Evolutionary conservation across 2,888 invertebrate genomes (phyloP), one percentile per base, ranked within the genome.

Genomic region (Hipparchia semele): DNA sequence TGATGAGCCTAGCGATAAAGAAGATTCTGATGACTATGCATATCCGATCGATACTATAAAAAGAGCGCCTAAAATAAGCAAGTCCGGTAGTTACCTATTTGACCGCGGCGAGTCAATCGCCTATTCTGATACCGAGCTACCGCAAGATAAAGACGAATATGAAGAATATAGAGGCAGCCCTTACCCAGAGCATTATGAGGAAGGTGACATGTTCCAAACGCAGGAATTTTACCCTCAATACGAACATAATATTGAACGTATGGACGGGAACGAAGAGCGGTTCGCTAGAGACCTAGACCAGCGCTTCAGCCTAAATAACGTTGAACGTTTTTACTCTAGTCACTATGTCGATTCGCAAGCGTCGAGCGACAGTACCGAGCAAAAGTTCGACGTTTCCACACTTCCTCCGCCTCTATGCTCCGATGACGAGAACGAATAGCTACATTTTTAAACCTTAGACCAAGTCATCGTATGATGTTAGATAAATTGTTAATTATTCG

Each of bases 401-500:
- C 95, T 97, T 81, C 97, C 97, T n/a, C 97, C 97, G 70, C 97
- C 97, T 70, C 92, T 96, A 77, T 95, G 97, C 82, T 95, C 96
- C 71, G 97, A 97, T 80, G 96, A 96, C 82, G 97, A 97, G 83
- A 96, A 96, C 80, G 95, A 95, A 78, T 92, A 88, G 75, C 69
- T 73, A 67, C 73, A 75, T 72, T 76, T 77, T 62, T 76, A 65
- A 77, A 73, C 76, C 76, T 60, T 68, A 68, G 59, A 73, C 71
- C 69, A 64, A 74, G 77, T 77, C 77, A 73, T 71, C 70, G 65
- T 75, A 76, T 80, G 79, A 81, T 79, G 80, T 83, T 80, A 79
- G 81, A 82, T 83, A 80, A 58, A 80, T 80, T 82, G 83, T 84
- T 84, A 78, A 79, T 79, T 77, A 81, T 81, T 79, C 79, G 79